Evolutionary conservation across 2,113 vertebrate species (phyloP).

Genomic region (Trogon melanurus): DNA sequence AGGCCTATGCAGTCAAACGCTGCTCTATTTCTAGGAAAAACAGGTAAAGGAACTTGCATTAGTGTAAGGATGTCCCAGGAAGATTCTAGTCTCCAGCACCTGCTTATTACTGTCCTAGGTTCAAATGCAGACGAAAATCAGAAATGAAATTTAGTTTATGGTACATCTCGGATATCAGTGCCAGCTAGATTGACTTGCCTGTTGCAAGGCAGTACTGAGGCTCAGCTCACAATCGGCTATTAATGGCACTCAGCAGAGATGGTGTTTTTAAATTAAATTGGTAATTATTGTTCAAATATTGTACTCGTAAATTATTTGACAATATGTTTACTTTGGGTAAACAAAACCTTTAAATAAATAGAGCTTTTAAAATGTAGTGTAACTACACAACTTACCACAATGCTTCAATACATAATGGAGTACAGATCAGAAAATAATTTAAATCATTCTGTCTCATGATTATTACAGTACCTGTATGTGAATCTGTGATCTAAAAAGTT

Average conservation of each 20-base stretch:
- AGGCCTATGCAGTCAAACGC: not conserved
- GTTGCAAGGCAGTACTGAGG: not conserved
- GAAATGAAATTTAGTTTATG: not conserved
- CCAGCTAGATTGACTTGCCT: not conserved
- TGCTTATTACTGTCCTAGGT: constrained; percentile 8
- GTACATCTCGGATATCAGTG: not conserved
- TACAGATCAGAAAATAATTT: not conserved
- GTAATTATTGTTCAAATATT: not conserved
- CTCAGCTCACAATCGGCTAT: not conserved
- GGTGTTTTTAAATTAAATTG: not conserved
- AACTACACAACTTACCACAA: not conserved
- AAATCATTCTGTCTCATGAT: not conserved
- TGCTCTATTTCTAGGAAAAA: constrained; percentile 8
- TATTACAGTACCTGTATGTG: not conserved
- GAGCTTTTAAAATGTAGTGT: not conserved
- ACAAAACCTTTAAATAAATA: constrained; percentile 15
- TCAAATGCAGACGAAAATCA: not conserved
- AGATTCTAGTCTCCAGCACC: constrained; percentile 7
- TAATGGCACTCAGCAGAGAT: not conserved
- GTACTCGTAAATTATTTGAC: not conserved
- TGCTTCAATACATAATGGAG: not conserved
- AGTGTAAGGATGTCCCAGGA: not conserved
- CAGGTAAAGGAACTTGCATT: not conserved
- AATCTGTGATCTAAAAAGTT: not conserved
- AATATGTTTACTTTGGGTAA: not conserved